phyloP scores from a whole-genome alignment of 2,797 vertebrate genomes.

The Oreortyx pictus region DNA sequence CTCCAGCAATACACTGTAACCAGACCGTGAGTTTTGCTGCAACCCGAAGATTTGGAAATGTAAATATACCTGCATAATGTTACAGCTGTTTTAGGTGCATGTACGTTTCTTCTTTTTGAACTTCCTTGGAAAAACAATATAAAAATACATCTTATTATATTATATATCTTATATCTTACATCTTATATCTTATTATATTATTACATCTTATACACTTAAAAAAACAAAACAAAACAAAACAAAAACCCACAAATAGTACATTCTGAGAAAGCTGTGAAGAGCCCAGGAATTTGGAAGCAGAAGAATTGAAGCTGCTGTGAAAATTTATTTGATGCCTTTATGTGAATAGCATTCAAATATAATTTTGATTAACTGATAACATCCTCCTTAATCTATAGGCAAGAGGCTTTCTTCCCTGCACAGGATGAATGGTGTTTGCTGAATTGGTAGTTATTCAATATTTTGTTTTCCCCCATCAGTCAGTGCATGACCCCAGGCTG shows the following conservation, averaged over 20 bases:
- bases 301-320: neutral
- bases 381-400: neutral
- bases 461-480: conserved; percentile 67
- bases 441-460: conserved; percentile 58
- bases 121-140: neutral
- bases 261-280: neutral
- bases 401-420: neutral
- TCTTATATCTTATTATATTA: too few species aligned
- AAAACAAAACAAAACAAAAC: neutral
- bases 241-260: neutral
- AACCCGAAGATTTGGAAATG: neutral
- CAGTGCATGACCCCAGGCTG: conserved; percentile 66
- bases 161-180: too few species aligned
- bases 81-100: neutral
- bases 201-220: too few species aligned
- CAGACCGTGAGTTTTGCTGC: neutral
- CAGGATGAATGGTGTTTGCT: conserved; percentile 34
- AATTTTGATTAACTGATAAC: neutral
- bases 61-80: neutral
- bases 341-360: neutral
- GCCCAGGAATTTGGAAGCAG: neutral
- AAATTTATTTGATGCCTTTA: neutral
- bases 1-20: neutral
- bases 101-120: neutral
- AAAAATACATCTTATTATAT: neutral